These are phyloP conservation scores for Drosophila sturtevanti DNA, from an alignment of 1,140 invertebrate genomes.

Conservation along the genomic window DNA sequence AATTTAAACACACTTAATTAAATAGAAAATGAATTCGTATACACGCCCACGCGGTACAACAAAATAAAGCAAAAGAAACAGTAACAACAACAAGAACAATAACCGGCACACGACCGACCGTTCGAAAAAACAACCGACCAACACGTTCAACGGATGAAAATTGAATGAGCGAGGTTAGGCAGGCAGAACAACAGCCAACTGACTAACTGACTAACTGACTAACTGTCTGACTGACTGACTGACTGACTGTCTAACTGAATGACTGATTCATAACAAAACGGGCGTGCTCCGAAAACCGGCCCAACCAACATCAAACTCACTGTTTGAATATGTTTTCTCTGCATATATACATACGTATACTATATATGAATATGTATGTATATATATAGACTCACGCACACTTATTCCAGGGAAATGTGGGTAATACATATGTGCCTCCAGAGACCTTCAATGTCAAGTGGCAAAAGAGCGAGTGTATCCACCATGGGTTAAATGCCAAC, in stretches of 20 bases:
- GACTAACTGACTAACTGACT: constrained; percentile 31
- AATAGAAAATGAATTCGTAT: constrained; percentile 21
- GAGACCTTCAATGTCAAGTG: constrained; percentile 67
- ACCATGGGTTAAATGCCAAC: neutral
- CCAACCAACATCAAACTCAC: constrained; percentile 24
- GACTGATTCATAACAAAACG: constrained; percentile 64
- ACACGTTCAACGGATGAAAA: constrained; percentile 57
- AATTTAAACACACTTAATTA: constrained; percentile 38
- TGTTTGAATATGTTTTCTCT: too few relatives aligned
- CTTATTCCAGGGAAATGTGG: constrained; percentile 22
- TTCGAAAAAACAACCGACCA: constrained; percentile 42
- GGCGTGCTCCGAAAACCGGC: constrained; percentile 36
- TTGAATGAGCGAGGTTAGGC: constrained; percentile 44
- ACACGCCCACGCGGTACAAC: constrained; percentile 45
- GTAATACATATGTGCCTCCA: constrained; percentile 16
- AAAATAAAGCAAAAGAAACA: constrained; percentile 17
- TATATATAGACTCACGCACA: constrained; percentile 31
- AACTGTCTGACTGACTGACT: too few relatives aligned
- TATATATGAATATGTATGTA: constrained; percentile 31
- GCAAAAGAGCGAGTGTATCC: constrained; percentile 46
- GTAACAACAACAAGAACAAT: constrained; percentile 25
- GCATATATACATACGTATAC: constrained; percentile 40
- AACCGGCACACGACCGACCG: constrained; percentile 42
- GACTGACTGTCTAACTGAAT: constrained; percentile 32
- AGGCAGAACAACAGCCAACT: constrained; percentile 13